These are phyloP conservation scores for Pogoniulus pusillus DNA, from an alignment of 2,797 vertebrate genomes.

Conservation along the genomic window DNA sequence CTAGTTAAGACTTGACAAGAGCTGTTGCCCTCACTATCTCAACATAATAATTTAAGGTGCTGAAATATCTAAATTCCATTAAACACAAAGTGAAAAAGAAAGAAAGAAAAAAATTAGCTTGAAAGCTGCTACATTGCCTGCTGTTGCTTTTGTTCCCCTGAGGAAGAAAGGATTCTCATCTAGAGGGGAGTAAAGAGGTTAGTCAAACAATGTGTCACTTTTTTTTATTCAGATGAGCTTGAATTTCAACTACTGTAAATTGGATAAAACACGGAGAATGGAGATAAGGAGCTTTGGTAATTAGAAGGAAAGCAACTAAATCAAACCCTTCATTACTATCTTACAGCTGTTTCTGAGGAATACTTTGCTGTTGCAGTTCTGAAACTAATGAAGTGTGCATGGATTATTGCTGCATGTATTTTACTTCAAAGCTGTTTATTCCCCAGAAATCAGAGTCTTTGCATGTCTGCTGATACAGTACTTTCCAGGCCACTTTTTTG, in stretches of 20 bases:
- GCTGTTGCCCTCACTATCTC: neutral
- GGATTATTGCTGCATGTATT: constrained; percentile 26
- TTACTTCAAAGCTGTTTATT: constrained; percentile 52
- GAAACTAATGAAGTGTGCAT: constrained; percentile 35
- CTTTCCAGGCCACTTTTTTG: constrained; percentile 32
- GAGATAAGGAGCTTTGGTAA: constrained; percentile 49
- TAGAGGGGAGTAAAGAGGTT: neutral
- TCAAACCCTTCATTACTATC: neutral
- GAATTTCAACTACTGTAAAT: neutral
- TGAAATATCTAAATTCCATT: neutral
- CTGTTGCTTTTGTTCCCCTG: neutral
- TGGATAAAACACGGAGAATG: constrained; percentile 7
- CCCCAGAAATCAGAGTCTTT: constrained; percentile 39
- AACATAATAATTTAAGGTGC: neutral
- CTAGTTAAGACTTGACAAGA: neutral
- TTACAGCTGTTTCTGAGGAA: constrained; percentile 24
- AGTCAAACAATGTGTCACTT: neutral
- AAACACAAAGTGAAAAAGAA: neutral
- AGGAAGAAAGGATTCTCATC: neutral
- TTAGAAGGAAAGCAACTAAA: constrained; percentile 32
- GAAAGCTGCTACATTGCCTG: neutral
- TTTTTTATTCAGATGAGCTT: neutral
- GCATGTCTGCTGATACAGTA: neutral
- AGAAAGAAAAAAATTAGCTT: neutral
- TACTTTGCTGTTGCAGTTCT: constrained; percentile 5